A percentile compares a stretch with the other conserved stretches of the same genome.
Conservation (phyloP, 2,888 invertebrate genomes). For the Patella caerulea region DNA sequence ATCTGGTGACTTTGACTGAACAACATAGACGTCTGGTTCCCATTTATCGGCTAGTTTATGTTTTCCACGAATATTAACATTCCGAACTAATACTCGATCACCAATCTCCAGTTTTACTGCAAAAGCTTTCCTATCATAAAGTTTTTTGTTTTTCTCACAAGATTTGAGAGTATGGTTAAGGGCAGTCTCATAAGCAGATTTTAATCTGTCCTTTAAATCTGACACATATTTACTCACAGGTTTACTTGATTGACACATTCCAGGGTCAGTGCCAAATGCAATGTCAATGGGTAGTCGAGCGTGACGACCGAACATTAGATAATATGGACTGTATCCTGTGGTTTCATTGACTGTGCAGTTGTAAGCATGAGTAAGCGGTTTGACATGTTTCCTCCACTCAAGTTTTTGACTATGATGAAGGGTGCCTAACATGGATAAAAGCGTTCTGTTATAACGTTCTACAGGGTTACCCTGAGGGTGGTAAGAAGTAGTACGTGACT, state of each 20-base stretch:
- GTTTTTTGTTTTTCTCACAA: conserved; percentile 12
- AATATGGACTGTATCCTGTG: conserved; percentile 34
- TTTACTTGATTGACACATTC: not conserved
- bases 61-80: conserved; percentile 5
- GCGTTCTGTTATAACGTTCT: conserved; percentile 34
- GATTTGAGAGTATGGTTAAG: not conserved
- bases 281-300: conserved; percentile 35
- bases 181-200: conserved; percentile 19
- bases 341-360: conserved; percentile 31
- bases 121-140: conserved; percentile 20
- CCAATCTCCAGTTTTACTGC: conserved; percentile 17
- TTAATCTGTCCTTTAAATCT: conserved; percentile 5
- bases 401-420: conserved; percentile 29
- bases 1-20: not conserved
- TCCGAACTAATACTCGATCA: conserved; percentile 20
- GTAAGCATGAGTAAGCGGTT: conserved; percentile 27
- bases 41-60: not conserved
- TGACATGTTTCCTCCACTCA: conserved; percentile 34
- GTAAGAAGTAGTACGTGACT: conserved; percentile 34
- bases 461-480: conserved; percentile 40
- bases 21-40: not conserved
- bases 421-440: conserved; percentile 32
- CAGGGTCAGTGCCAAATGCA: conserved; percentile 22
- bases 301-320: conserved; percentile 33
- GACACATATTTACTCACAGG: conserved; percentile 13